Conservation (phyloP, 2,888 invertebrate genomes). For the Chamaedrilus cognettii region DNA sequence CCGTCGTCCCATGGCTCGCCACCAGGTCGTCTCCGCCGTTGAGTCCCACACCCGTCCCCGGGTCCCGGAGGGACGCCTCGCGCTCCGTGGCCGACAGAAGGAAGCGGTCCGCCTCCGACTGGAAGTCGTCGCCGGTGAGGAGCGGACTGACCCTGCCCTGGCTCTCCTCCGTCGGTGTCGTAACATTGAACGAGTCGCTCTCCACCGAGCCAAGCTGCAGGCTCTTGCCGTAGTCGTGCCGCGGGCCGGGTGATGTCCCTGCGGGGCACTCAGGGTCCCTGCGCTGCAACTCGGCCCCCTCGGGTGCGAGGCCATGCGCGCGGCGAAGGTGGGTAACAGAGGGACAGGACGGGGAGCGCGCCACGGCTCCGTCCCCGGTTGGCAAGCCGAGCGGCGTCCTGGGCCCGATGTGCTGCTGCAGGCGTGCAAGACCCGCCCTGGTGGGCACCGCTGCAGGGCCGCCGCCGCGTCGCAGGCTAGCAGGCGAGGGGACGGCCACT, state of each 20-base stretch:
- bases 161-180: conserved; percentile 20
- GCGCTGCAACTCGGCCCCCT: background rate
- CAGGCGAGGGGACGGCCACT: background rate
- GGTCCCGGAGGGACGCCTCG: background rate
- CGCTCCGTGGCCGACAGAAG: conserved; percentile 4
- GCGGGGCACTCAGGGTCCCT: background rate
- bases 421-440: background rate
- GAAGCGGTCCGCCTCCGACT: conserved; percentile 6
- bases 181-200: conserved; percentile 15
- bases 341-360: conserved; percentile 27
- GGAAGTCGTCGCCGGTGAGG: conserved; percentile 10
- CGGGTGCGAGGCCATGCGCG: background rate
- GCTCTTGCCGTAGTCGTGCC: conserved; percentile 12
- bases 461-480: background rate
- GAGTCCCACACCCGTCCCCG: background rate
- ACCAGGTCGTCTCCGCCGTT: too few species aligned
- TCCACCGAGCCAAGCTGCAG: conserved; percentile 16
- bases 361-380: conserved; percentile 2
- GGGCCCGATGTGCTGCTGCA: background rate
- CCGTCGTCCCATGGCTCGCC: background rate
- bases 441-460: background rate
- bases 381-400: background rate
- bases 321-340: conserved; percentile 19
- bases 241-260: background rate
- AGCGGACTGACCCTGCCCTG: conserved; percentile 14